Conservation (phyloP, 2,888 invertebrate species). For the Thecocarcelia acutangulata region DNA sequence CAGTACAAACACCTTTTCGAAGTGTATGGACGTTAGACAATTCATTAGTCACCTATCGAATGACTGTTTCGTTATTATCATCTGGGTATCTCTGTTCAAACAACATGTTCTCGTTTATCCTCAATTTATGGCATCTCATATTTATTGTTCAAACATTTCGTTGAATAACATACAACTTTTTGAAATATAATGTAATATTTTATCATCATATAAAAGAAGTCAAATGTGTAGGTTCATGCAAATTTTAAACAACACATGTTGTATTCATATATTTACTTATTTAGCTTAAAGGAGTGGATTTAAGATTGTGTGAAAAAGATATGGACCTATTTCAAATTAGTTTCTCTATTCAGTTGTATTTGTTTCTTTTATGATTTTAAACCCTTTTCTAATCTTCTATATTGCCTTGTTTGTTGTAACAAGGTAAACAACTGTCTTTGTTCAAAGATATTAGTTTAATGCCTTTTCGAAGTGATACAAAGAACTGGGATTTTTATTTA, state of each 20-base stretch:
- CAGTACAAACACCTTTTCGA: too few relatives aligned
- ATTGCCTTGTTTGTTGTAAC: slow-evolving; percentile 32
- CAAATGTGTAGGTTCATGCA: slow-evolving; percentile 14
- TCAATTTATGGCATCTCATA: not conserved
- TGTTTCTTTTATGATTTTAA: slow-evolving; percentile 27
- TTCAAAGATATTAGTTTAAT: slow-evolving; percentile 46
- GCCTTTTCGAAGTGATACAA: slow-evolving; percentile 39
- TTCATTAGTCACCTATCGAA: too few relatives aligned
- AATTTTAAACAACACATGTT: slow-evolving; percentile 1
- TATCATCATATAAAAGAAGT: not conserved
- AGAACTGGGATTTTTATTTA: slow-evolving; percentile 26
- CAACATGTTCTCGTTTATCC: too few relatives aligned
- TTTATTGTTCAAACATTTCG: not conserved
- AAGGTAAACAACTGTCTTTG: not conserved
- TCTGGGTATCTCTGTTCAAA: too few relatives aligned
- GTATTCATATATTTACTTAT: not conserved
- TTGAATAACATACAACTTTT: slow-evolving; percentile 4
- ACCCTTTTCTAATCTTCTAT: slow-evolving; percentile 15
- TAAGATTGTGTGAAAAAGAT: slow-evolving; percentile 68
- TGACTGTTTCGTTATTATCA: too few relatives aligned
- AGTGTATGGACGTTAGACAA: too few relatives aligned
- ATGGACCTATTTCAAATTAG: slow-evolving; percentile 62
- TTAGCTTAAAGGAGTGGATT: slow-evolving; percentile 48
- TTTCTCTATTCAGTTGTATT: slow-evolving; percentile 43
- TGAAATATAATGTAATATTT: not conserved